Base-by-base conservation (phyloP, 2,888 invertebrate genomes). In the Buathra laborator region DNA sequence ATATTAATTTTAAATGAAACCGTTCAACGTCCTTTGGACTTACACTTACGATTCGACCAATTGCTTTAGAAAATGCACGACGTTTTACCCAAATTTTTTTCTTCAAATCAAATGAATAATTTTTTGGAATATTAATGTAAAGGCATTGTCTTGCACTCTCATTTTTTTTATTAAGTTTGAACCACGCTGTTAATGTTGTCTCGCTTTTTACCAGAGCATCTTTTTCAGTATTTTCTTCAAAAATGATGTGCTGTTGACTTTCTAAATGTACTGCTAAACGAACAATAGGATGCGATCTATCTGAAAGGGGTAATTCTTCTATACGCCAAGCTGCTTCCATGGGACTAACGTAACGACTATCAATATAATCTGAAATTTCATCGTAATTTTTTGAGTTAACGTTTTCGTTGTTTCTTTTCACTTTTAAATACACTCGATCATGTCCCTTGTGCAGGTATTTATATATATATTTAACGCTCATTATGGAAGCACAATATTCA, bases 281-380 rank as follows among this genome's bases (percentile, higher is more conserved):
- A 62, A 81, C 62, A 67, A 88, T 71, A 56, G 77, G 2, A 59
- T 87, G 85, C 2, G 83, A 86, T 76, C 76, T 80, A 53, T 72
- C 82, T 24, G 70, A 79, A 29, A 88, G 37, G 46, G 85, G 84
- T n/a, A 84, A 80, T 85, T 86, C 83, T 78, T 86, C 56, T 43
- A 86, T 86, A 19, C 86, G 56, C 87, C 86, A 86, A 29, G 86
- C 88, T 53, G 86, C 86, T 80, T 86, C 83, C 72, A 83, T 85
- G 6, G 84, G 84, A 59, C 86, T 80, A 14, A 79, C 66, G 59
- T 88, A 87, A 64, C 87, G 43, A 19, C 74, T 70, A 48, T 87
- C 79, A 29, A 87, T 71, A 29, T 75, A 81, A 59, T 81, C 53
- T 5, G 48, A 37, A 43, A 78, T 82, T 82, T 85, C 79, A 46